phyloP scores from a whole-genome alignment of 2,797 vertebrate genomes.

The Huso huso region DNA sequence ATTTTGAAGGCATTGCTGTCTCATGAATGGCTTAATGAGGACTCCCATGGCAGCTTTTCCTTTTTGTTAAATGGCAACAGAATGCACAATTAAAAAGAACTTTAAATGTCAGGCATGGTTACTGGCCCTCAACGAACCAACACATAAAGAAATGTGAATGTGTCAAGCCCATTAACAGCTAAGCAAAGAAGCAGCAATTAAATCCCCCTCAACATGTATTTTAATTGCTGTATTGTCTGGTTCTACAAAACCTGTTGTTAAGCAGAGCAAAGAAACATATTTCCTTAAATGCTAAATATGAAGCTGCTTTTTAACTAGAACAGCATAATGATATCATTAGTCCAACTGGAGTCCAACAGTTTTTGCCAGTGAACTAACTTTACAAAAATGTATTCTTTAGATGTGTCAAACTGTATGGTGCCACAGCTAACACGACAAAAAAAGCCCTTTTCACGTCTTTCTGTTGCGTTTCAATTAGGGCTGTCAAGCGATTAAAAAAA shows the following conservation, averaged over 20 bases:
- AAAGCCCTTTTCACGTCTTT: conserved; percentile 27
- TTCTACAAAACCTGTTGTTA: conserved; percentile 44
- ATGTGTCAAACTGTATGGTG: conserved; percentile 22
- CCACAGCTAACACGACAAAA: conserved; percentile 37
- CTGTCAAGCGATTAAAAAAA: too few relatives aligned
- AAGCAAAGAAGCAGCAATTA: conserved; percentile 59
- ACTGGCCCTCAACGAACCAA: conserved; percentile 15
- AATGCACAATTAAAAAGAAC: conserved; percentile 5
- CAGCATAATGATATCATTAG: conserved; percentile 61
- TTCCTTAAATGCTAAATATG: conserved; percentile 46
- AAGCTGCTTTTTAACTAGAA: conserved; percentile 40
- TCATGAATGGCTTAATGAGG: conserved; percentile 30
- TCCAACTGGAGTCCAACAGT: conserved; percentile 28
- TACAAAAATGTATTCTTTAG: conserved; percentile 11
- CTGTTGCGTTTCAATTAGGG: conserved; percentile 27
- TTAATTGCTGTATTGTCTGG: conserved; percentile 22
- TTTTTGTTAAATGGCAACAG: conserved; percentile 14
- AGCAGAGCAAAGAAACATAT: background rate
- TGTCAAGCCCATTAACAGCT: conserved; percentile 55
- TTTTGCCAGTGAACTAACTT: conserved; percentile 21
- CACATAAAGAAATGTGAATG: conserved; percentile 40
- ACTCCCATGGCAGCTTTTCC: conserved; percentile 4
- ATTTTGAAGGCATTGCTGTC: conserved; percentile 31
- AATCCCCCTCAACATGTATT: conserved; percentile 41
- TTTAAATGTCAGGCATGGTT: conserved; percentile 11